Evolutionary conservation across 1,140 invertebrate species (phyloP).

Genomic region (Dendroctonus valens): DNA sequence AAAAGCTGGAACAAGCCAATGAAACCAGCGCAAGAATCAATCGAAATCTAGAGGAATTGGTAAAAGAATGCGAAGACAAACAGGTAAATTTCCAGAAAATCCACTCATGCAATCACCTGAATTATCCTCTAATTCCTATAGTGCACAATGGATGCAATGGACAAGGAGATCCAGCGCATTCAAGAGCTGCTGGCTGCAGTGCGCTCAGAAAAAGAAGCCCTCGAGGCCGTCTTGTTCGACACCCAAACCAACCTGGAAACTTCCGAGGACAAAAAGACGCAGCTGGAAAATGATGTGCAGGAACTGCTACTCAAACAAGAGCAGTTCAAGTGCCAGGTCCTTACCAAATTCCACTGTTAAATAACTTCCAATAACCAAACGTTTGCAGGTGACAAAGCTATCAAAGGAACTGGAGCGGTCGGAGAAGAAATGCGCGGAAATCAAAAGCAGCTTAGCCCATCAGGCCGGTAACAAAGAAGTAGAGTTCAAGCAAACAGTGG

Average conservation of each 20-base stretch:
- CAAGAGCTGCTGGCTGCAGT: constrained; percentile 73
- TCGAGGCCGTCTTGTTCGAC: constrained; percentile 79
- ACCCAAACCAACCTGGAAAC: constrained; percentile 75
- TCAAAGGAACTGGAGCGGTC: constrained; percentile 72
- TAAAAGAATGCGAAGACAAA: constrained; percentile 80
- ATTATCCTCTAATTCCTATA: constrained; percentile 40
- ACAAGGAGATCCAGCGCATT: constrained; percentile 74
- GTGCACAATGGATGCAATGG: constrained; percentile 71
- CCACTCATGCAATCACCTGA: neutral
- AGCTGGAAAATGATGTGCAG: constrained; percentile 74
- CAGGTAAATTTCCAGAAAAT: constrained; percentile 55
- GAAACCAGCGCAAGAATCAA: constrained; percentile 78
- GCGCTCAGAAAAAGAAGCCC: constrained; percentile 75
- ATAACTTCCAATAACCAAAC: neutral
- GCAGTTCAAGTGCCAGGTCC: constrained; percentile 66
- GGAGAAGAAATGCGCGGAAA: constrained; percentile 72
- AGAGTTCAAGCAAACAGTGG: constrained; percentile 72
- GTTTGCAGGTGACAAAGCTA: constrained; percentile 53
- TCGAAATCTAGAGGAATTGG: constrained; percentile 72
- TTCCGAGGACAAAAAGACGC: constrained; percentile 65
- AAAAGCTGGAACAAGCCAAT: constrained; percentile 72
- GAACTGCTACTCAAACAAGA: constrained; percentile 75
- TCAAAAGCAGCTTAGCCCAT: constrained; percentile 67
- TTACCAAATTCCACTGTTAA: neutral
- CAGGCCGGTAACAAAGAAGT: constrained; percentile 71